Percentiles rank a stretch among this genome's conserved stretches.
These are phyloP conservation scores for Periophthalmodon schlosseri DNA, from an alignment of 2,113 vertebrate genomes.

Conservation along the genomic window DNA sequence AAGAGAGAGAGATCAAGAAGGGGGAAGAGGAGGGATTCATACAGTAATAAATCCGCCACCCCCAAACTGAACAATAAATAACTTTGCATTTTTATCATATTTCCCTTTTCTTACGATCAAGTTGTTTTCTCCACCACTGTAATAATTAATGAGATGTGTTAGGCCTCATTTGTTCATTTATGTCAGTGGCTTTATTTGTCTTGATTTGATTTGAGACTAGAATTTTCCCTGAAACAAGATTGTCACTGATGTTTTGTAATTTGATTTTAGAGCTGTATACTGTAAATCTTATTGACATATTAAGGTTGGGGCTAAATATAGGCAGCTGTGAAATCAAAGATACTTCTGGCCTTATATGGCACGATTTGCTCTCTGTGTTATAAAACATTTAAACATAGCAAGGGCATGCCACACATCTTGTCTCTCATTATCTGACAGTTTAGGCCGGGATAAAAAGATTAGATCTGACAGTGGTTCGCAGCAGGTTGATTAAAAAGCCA, in stretches of 20 bases:
- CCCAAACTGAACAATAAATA: conserved; percentile 26
- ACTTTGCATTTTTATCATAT: conserved; percentile 19
- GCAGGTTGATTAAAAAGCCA: background rate
- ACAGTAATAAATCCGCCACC: conserved; percentile 60
- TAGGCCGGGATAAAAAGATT: background rate
- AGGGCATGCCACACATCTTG: background rate
- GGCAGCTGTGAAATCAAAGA: conserved; percentile 25
- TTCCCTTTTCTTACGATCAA: background rate
- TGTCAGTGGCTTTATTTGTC: conserved; percentile 19
- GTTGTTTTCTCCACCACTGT: background rate
- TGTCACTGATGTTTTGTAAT: conserved; percentile 35
- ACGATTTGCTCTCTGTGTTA: background rate
- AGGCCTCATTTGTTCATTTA: conserved; percentile 1
- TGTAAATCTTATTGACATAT: conserved; percentile 34
- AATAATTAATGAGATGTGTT: background rate
- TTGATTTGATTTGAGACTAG: conserved; percentile 40
- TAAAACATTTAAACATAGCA: background rate
- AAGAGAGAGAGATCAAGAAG: conserved; percentile 71
- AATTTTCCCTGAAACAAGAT: conserved; percentile 22
- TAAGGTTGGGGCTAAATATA: conserved; percentile 28
- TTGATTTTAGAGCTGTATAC: conserved; percentile 19
- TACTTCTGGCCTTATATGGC: background rate
- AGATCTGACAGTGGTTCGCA: background rate
- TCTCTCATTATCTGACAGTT: background rate
- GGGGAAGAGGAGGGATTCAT: conserved; percentile 43